Evolutionary conservation across 2,113 vertebrate genomes (phyloP), one percentile per base, ranked within the genome.

Genomic region (Uropsilus gracilis): DNA sequence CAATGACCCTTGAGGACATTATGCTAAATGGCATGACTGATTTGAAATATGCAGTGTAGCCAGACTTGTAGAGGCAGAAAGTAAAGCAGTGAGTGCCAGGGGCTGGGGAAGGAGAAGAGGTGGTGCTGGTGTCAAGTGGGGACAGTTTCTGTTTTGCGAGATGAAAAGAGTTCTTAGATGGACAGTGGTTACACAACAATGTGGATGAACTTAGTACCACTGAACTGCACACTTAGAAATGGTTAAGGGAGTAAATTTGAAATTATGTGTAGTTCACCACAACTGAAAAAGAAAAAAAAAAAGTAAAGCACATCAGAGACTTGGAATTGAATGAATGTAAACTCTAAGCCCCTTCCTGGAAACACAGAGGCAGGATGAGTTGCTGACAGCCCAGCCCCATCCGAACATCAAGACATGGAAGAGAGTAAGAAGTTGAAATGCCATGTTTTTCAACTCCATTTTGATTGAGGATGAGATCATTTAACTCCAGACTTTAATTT

Each of bases 111-210:
- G 2, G 30, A 34, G 17, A 6, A 4, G 2, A 24, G 13, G 26
- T n/a, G 13, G 12, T 20, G 4, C 26, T 34, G 18, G 12, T 66
- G 16, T 26, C 57, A 16, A 13, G 46, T 1, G 44, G 61, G 26
- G 6, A 16, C 5, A 22, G 48, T 24, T 73, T 48, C 39, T 59
- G 50, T 75, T 57, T 64, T 61, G 5, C 39, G 61, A 72, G 71
- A 37, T 10, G 30, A 1, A 17, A 69, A 26, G 44, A 3, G 2
- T 28, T 28, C 57, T 26, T 32, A 39, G 53, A 8, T 0, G 44
- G 55, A 26, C 3, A 55, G 24, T 53, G 34, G 18, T 8, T 48
- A 10, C 17, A 1, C 7, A 44, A 26, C 3, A 3, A 0, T 0
- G 42, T 34, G 86, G 64, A 53, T 11, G 26, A 10, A 8, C 20